phyloP scores from a whole-genome alignment of 2,888 invertebrate genomes.

The Eupithecia centaureata region DNA sequence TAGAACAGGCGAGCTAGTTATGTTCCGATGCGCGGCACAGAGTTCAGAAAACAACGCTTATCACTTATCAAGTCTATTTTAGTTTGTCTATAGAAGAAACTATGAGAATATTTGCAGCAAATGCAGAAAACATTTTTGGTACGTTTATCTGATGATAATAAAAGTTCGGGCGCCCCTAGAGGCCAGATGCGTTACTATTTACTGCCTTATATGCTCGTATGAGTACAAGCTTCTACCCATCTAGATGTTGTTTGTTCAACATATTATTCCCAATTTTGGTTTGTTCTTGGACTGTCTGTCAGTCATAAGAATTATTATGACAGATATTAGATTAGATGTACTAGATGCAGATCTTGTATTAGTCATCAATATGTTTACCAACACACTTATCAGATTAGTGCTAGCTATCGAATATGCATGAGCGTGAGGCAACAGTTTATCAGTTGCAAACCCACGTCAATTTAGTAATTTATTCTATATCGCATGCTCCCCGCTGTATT shows the following conservation, averaged over 20 bases:
- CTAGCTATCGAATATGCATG: constrained; percentile 24
- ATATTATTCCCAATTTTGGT: background rate
- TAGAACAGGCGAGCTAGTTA: constrained; percentile 71
- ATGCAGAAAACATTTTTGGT: background rate
- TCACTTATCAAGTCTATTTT: background rate
- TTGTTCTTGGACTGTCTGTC: background rate
- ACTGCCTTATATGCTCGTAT: background rate
- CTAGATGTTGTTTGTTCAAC: background rate
- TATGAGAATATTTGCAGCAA: constrained; percentile 6
- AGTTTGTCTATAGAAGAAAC: constrained; percentile 6
- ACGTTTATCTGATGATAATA: constrained; percentile 21
- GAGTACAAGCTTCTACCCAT: background rate
- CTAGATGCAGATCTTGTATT: constrained; percentile 16
- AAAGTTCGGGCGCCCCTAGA: constrained; percentile 16
- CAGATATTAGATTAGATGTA: background rate
- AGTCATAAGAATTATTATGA: background rate
- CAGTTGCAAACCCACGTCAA: constrained; percentile 20
- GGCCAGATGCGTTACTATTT: constrained; percentile 6
- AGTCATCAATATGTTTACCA: constrained; percentile 36
- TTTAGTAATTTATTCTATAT: constrained; percentile 26
- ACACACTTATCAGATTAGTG: constrained; percentile 34
- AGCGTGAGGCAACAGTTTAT: constrained; percentile 24
- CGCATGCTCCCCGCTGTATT: constrained; percentile 23
- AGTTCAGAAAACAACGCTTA: constrained; percentile 52
- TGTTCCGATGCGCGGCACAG: constrained; percentile 52